Percentiles rank a stretch among this genome's conserved stretches.
These are phyloP conservation scores for Pachliopta kotzebuea DNA, from an alignment of 2,888 invertebrate species.

Conservation along the genomic window DNA sequence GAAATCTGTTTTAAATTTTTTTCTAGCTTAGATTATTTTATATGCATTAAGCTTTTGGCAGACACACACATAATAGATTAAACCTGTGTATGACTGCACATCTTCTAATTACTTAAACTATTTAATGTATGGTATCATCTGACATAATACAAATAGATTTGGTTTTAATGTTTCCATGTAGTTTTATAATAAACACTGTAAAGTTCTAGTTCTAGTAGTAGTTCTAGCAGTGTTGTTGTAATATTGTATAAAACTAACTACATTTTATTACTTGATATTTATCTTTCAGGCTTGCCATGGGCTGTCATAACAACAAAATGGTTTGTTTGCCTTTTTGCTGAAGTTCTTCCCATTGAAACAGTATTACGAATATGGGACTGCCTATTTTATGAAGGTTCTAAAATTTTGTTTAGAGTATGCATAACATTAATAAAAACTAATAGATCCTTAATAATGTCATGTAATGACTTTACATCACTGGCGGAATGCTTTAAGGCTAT, in stretches of 20 bases:
- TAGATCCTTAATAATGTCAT: constrained; percentile 84
- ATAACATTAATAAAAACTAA: constrained; percentile 90
- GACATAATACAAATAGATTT: too few species aligned
- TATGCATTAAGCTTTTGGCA: too few species aligned
- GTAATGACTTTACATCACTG: constrained; percentile 89
- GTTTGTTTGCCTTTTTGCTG: constrained; percentile 96
- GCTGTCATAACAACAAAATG: constrained; percentile 96
- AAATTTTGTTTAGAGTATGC: constrained; percentile 94
- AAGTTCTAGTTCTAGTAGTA: too few species aligned
- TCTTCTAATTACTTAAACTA: too few species aligned
- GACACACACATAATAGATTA: too few species aligned
- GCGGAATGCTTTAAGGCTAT: constrained; percentile 92
- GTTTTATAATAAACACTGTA: neutral
- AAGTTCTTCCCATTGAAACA: constrained; percentile 96
- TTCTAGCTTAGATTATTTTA: too few species aligned
- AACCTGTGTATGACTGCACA: too few species aligned
- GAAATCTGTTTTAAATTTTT: too few species aligned
- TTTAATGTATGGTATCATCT: too few species aligned
- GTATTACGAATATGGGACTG: constrained; percentile 98
- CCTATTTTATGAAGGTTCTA: constrained; percentile 95
- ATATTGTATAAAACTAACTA: neutral
- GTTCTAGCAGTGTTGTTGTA: neutral
- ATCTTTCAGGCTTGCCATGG: constrained; percentile 87
- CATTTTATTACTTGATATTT: neutral
- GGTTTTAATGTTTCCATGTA: neutral